Base-by-base conservation (phyloP, 2,113 vertebrate genomes). In the Lepisosteus osseus region DNA sequence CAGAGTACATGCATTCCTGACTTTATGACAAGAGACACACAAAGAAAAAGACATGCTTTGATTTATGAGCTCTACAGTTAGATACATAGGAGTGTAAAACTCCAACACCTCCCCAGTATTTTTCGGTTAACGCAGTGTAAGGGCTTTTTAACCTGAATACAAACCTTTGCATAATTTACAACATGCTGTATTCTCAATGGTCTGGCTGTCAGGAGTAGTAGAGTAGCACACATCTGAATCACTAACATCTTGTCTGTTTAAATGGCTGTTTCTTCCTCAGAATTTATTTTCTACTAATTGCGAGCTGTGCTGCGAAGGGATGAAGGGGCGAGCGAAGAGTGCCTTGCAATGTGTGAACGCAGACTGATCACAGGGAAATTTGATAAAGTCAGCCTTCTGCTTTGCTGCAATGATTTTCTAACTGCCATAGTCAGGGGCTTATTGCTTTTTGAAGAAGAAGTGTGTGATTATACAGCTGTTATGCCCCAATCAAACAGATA, bases 211-310 rank as follows among this genome's bases (percentile, higher is more conserved):
- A 43, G 12, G 11, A 42, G 62, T 63, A 65, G 51, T 65, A 40
- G 43, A 42, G 9, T 54, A 55, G 54, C 64, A 13, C 57, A 59
- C n/a, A 51, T 56, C 3, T 63, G 63, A 47, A 7, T 72, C 64
- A 54, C 62, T 47, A 65, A 15, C 51, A 8, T 40, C 42, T 6
- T 44, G 47, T 76, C 70, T 40, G 0, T 11, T 75, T 73, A 65
- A 59, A 59, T 14, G 57, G 13, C 41, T 77, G 29, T 8, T 68
- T 8, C 15, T 78, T 59, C 3, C 77, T 76, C 70, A 74, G 83
- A 76, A 78, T 74, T 76, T 80, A 78, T 76, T 75, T 15, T 56
- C 0, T 3, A 29, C 64, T 81, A 77, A 71, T 76, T 78, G 65
- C 55, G 80, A 66, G 45, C 45, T 29, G 0, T 67, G 45, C 63